Evolutionary conservation across 2,888 invertebrate species (phyloP).

Genomic region (Minunthozetes semirufus): DNA sequence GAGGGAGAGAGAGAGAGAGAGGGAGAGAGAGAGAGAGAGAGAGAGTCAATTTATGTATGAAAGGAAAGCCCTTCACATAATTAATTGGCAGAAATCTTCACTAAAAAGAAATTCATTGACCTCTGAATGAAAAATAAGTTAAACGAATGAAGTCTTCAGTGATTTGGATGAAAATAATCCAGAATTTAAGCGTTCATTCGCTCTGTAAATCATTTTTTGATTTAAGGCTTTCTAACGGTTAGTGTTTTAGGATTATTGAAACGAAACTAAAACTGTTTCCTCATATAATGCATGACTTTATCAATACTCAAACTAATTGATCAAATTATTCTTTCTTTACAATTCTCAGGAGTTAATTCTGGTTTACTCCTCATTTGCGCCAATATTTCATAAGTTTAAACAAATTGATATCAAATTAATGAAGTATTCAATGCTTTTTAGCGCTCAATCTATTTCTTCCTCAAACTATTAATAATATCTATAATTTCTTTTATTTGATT

Average conservation of each 20-base stretch:
- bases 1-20: too few relatives aligned
- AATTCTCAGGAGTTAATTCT: not conserved
- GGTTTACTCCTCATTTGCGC: not conserved
- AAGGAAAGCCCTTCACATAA: too few relatives aligned
- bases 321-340: not conserved
- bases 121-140: not conserved
- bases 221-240: not conserved
- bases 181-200: not conserved
- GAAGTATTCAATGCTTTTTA: not conserved
- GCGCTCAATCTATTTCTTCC: not conserved
- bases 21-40: too few relatives aligned
- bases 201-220: constrained; percentile 10
- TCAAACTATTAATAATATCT: not conserved
- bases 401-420: too few relatives aligned
- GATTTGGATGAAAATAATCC: not conserved
- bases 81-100: too few relatives aligned
- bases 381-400: not conserved
- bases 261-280: too few relatives aligned
- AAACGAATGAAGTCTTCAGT: not conserved
- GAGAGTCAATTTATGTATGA: too few relatives aligned
- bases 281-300: too few relatives aligned
- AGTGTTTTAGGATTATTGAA: not conserved
- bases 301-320: not conserved
- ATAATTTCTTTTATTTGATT: not conserved
- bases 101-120: not conserved